phyloP scores from a whole-genome alignment of 2,113 vertebrate species.

The Neodontobutis hainanensis region DNA sequence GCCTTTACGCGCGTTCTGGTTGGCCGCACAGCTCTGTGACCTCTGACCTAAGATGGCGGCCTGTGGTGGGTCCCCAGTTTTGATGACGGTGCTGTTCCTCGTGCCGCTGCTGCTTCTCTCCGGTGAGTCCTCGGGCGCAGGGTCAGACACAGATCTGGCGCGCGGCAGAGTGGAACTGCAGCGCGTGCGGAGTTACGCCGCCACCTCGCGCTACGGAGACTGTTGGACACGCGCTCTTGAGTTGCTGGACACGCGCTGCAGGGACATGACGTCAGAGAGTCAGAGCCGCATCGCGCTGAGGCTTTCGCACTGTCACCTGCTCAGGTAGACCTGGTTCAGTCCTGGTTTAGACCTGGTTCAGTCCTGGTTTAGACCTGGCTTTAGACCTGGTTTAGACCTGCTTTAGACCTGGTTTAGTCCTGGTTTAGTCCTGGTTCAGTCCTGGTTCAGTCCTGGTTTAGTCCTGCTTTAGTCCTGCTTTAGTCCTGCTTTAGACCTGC shows the following conservation, averaged over 20 bases:
- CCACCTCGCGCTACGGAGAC: slow-evolving; percentile 63
- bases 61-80: slow-evolving; percentile 13
- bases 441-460: no score
- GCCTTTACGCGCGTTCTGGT: neutral
- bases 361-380: neutral
- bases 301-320: slow-evolving; percentile 80
- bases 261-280: slow-evolving; percentile 73
- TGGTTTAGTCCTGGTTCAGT: no score
- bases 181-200: slow-evolving; percentile 60
- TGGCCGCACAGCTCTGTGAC: slow-evolving; percentile 5
- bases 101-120: slow-evolving; percentile 7
- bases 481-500: no score
- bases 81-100: neutral
- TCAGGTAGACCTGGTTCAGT: slow-evolving; percentile 57
- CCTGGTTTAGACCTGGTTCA: neutral
- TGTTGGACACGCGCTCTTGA: slow-evolving; percentile 77
- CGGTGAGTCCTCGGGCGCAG: neutral
- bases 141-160: slow-evolving; percentile 13
- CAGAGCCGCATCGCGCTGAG: slow-evolving; percentile 73
- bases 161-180: slow-evolving; percentile 54
- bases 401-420: no score
- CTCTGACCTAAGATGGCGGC: slow-evolving; percentile 7
- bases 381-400: no score
- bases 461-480: no score
- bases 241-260: slow-evolving; percentile 65